A percentile compares a stretch with the other conserved stretches of the same genome.
Conservation (phyloP, 2,113 vertebrate genomes). For the Fregetta grallaria region DNA sequence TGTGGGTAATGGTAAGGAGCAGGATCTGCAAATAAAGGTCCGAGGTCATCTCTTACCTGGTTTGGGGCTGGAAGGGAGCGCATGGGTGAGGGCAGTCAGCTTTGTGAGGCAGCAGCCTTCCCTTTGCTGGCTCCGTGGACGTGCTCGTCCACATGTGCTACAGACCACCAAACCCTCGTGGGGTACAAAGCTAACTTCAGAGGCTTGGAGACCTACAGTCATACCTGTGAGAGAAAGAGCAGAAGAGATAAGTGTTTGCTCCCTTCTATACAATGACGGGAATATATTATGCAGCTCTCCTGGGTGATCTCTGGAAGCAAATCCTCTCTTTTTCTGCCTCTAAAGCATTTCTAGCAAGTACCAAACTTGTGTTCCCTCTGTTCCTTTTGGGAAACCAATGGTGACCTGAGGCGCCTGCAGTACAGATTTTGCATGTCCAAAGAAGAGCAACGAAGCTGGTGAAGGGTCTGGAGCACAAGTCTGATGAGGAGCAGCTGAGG, state of each 20-base stretch:
- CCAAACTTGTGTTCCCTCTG: neutral
- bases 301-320: neutral
- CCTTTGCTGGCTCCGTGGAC: neutral
- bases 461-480: neutral
- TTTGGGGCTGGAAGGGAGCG: neutral
- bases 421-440: neutral
- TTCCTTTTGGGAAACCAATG: neutral
- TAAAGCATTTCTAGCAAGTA: neutral
- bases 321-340: neutral
- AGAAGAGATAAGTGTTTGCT: neutral
- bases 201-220: neutral
- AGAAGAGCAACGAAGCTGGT: neutral
- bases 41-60: too few species aligned
- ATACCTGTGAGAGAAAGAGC: neutral
- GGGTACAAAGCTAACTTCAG: neutral
- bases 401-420: neutral
- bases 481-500: rapidly evolving
- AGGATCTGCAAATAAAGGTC: neutral
- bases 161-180: neutral
- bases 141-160: neutral
- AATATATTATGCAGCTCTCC: neutral
- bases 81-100: neutral
- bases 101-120: neutral
- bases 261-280: neutral
- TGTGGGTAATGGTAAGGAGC: neutral